A percentile compares a stretch with the other conserved stretches of the same genome.
Conservation (phyloP, 2,888 invertebrate species). For the Pseudanteris insignis region DNA sequence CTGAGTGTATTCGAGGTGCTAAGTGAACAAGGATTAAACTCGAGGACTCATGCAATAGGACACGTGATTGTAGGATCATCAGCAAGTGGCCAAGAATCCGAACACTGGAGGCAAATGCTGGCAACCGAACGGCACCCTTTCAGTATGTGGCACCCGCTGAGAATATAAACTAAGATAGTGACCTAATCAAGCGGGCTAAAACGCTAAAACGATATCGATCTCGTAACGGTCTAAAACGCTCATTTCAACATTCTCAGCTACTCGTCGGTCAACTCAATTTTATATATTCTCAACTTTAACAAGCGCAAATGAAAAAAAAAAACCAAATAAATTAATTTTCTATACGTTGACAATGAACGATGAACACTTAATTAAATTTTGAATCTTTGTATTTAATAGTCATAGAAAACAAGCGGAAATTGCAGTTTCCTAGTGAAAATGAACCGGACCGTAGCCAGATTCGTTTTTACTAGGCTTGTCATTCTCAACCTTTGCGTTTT, state of each 20-base stretch:
- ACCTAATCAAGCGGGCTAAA: conserved; percentile 16
- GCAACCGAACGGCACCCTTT: conserved; percentile 81
- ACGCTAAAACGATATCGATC: conserved; percentile 1
- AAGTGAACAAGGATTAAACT: conserved; percentile 64
- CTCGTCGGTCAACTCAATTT: conserved; percentile 6
- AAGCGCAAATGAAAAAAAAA: too few relatives aligned
- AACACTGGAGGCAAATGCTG: conserved; percentile 88
- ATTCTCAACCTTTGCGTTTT: too few relatives aligned
- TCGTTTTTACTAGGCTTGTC: too few relatives aligned
- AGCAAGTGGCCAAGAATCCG: conserved; percentile 76
- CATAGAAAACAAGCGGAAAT: too few relatives aligned
- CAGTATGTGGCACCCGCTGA: conserved; percentile 85
- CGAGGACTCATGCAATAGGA: conserved; percentile 75
- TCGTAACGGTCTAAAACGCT: conserved; percentile 24
- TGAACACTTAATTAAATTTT: too few relatives aligned
- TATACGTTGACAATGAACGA: too few relatives aligned
- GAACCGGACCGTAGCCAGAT: too few relatives aligned
- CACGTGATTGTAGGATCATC: conserved; percentile 82
- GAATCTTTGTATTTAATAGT: too few relatives aligned
- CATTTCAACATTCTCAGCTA: conserved; percentile 9
- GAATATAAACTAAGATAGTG: conserved; percentile 61
- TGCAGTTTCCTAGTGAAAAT: too few relatives aligned
- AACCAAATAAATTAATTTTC: too few relatives aligned
- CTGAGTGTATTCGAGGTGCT: conserved; percentile 72
- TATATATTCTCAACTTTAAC: conserved; percentile 6